Evolutionary conservation across 2,113 vertebrate species (phyloP), one percentile per base, ranked within the genome.

Genomic region (Harpagus bidentatus): DNA sequence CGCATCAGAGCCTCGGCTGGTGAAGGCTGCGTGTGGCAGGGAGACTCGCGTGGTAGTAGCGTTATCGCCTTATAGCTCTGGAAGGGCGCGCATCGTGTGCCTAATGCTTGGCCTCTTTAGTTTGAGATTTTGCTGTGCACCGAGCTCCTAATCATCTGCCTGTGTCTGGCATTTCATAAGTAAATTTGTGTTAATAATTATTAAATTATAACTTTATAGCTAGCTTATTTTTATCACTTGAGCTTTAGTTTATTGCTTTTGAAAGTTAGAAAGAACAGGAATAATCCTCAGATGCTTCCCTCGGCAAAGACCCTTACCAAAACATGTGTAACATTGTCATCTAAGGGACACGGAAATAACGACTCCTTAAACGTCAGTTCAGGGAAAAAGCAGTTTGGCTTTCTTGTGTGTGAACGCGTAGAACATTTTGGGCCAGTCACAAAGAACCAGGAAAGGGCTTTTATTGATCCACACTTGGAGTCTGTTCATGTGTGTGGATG

Each of bases 31-130:
- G 45, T 11, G 76, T 45, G 47, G 20, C 18, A 11, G 61, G 43
- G 66, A 22, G 90, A 2, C 2, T 3, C 6, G 22, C 1, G 2
- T 29, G 36, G 15, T 7, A 6, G 34, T 2, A 17, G 70, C 2
- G 40, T 13, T 32, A 10, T 59, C 28, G 1, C 28, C 17, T 21
- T 21, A 6, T 4, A 8, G 36, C 14, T 52, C 36, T 81, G 65
- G 22, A 25, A 40, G 29, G 48, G 53, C 1, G 3, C 4, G 0
- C 1, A 0, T 3, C 1, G 34, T 0, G 13, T 7, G 42, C 31
- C 76, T 16, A 0, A 6, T 22, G 42, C 61, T 78, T 1, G 11
- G 9, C 69, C 81, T 9, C 48, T 48, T 47, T 11, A 4, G 36
- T 2, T 6, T 7, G 70, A 56, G 88, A 2, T 2, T 29, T 9